Evolutionary conservation across 1,140 invertebrate species (phyloP).

Genomic region (Heterodera carotae): DNA sequence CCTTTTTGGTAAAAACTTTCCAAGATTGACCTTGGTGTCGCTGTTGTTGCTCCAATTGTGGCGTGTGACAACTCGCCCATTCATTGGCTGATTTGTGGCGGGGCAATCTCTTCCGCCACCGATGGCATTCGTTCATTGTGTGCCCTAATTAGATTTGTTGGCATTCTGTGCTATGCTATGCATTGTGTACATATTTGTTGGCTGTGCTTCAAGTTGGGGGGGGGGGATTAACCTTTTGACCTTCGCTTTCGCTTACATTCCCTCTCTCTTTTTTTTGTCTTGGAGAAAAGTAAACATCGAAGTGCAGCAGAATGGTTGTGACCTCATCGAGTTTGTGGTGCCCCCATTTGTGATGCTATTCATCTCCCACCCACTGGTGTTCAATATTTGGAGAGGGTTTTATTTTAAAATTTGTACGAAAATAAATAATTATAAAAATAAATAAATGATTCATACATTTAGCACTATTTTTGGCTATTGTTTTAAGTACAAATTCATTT

Average conservation of each 20-base stretch:
- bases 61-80: not conserved
- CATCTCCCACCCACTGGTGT: too few relatives aligned
- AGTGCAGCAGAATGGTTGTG: not conserved
- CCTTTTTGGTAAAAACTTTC: too few relatives aligned
- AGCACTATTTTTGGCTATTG: too few relatives aligned
- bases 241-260: not conserved
- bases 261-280: not conserved
- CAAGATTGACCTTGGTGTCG: too few relatives aligned
- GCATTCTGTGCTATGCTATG: not conserved
- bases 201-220: too few relatives aligned
- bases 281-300: not conserved
- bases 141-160: conserved; percentile 1
- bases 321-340: not conserved
- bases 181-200: too few relatives aligned
- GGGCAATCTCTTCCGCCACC: conserved; percentile 1
- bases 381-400: too few relatives aligned
- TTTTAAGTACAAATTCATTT: too few relatives aligned
- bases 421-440: too few relatives aligned
- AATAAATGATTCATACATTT: too few relatives aligned
- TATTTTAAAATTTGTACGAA: too few relatives aligned
- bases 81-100: not conserved
- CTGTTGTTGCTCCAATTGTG: not conserved
- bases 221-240: conserved; percentile 1
- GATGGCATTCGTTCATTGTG: not conserved
- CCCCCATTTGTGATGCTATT: too few relatives aligned